phyloP scores from a whole-genome alignment of 2,888 invertebrate genomes.

The Chalcis sispes region DNA sequence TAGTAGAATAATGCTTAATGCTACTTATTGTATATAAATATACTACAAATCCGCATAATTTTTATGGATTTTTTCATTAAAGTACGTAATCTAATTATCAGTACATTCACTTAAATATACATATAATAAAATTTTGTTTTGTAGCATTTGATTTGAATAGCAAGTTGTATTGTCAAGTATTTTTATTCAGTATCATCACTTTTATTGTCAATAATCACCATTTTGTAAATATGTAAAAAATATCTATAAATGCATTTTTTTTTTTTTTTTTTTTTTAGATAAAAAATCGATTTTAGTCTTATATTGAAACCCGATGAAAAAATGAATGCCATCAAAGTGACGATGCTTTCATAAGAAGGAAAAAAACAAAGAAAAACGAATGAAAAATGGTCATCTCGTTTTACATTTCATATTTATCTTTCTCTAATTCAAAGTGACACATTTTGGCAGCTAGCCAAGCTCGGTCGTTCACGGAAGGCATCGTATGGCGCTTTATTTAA shows the following conservation, averaged over 20 bases:
- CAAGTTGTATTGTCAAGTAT: conserved; percentile 32
- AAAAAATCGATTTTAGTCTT: conserved; percentile 23
- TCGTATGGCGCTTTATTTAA: conserved; percentile 69
- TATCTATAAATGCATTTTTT: conserved; percentile 47
- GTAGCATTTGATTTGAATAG: conserved; percentile 26
- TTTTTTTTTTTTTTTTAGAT: conserved; percentile 12
- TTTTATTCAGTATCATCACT: conserved; percentile 7
- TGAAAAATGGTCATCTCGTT: conserved; percentile 2
- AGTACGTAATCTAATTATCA: conserved; percentile 27
- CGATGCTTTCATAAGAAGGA: neutral
- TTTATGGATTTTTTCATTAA: conserved; percentile 17
- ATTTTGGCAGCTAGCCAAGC: conserved; percentile 68
- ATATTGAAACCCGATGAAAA: conserved; percentile 16
- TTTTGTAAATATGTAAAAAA: conserved; percentile 53
- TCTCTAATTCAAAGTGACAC: conserved; percentile 51
- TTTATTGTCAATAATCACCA: conserved; percentile 44
- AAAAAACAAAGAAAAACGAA: conserved; percentile 11
- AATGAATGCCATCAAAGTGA: conserved; percentile 33
- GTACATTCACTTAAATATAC: conserved; percentile 28
- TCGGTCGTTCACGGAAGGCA: conserved; percentile 77
- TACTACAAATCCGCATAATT: conserved; percentile 1
- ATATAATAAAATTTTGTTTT: conserved; percentile 30
- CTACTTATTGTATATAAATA: conserved; percentile 10
- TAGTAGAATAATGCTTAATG: conserved; percentile 1
- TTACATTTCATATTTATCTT: conserved; percentile 21